Evolutionary conservation across 1,140 invertebrate species (phyloP), one percentile per base, ranked within the genome.

Genomic region (Eubasilissa regina): DNA sequence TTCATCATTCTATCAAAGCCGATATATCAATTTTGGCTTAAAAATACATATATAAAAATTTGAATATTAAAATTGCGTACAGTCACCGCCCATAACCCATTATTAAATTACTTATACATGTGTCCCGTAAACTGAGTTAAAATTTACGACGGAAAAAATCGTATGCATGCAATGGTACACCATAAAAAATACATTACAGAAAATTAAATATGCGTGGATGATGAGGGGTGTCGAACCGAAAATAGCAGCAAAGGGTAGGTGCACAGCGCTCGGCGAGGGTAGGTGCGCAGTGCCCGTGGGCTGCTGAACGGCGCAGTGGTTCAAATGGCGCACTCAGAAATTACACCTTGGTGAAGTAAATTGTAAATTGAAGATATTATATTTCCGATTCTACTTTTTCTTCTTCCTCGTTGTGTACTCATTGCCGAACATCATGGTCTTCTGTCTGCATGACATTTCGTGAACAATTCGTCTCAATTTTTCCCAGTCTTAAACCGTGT

Each of bases 121-220:
- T 75, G 73, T 75, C 44, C 53, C 53, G 73, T 45, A 60, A 60
- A 75, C 35, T 21, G 55, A 25, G 55, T 19, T 15, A 70, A 75
- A 58, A 56, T 75, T n/a, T 58, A 55, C 17, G 8, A 35, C 55
- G 1, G 73, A 60, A 47, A 60, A 75, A 75, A 75, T 53, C 53
- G 48, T 43, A 75, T 75, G 73, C 55, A 75, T 45, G 73, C 43
- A 75, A 75, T 75, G 53, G n/a, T 35, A 45, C 13, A 53, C 72
- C 78, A 78, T 75, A 79, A 79, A 79, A 79, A 79, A 66, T 62
- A 72, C 78, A 79, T 75, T 70, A 70, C 10, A 51, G 45, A 43
- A 47, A 79, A 79, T 79, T 79, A 79, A 79, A 79, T 79, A 55
- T 75, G 78, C 78, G 75, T 79, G 73, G 19, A 74, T 79, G 75